Evolutionary conservation across 1,140 invertebrate genomes (phyloP).

Genomic region (Orchesella cincta): DNA sequence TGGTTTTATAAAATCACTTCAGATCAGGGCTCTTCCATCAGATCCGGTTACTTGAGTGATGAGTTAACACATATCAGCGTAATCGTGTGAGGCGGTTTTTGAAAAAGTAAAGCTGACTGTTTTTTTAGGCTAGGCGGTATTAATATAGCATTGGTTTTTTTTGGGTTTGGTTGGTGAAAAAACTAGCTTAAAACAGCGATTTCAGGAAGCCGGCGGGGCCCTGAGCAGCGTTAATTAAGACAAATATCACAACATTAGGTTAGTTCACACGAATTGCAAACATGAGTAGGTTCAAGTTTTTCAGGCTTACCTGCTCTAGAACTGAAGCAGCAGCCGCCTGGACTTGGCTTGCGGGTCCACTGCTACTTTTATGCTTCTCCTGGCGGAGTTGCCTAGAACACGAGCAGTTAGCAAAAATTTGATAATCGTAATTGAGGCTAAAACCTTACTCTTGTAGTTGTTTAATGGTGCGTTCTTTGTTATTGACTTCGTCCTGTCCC

Average conservation of each 20-base stretch:
- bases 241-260: background rate
- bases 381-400: conserved; percentile 36
- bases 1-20: no score
- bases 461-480: conserved; percentile 91
- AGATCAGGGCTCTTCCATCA: no score
- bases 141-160: no score
- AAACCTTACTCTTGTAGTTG: conserved; percentile 88
- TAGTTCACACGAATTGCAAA: background rate
- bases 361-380: conserved; percentile 38
- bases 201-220: conserved; percentile 49
- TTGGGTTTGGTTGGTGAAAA: background rate
- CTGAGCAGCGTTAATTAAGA: conserved; percentile 22
- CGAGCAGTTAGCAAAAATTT: background rate
- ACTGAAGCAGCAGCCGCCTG: conserved; percentile 28
- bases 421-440: background rate
- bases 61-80: no score
- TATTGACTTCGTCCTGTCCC: conserved; percentile 91
- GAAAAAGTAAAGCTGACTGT: no score
- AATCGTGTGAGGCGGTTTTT: no score
- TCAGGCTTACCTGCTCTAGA: conserved; percentile 33
- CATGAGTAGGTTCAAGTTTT: background rate
- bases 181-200: conserved; percentile 43
- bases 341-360: conserved; percentile 33
- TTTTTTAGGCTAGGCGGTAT: no score
- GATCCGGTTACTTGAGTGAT: no score